A percentile compares a stretch with the other conserved stretches of the same genome.
phyloP scores from a whole-genome alignment of 2,888 invertebrate species.

The Epistrophe eligans region DNA sequence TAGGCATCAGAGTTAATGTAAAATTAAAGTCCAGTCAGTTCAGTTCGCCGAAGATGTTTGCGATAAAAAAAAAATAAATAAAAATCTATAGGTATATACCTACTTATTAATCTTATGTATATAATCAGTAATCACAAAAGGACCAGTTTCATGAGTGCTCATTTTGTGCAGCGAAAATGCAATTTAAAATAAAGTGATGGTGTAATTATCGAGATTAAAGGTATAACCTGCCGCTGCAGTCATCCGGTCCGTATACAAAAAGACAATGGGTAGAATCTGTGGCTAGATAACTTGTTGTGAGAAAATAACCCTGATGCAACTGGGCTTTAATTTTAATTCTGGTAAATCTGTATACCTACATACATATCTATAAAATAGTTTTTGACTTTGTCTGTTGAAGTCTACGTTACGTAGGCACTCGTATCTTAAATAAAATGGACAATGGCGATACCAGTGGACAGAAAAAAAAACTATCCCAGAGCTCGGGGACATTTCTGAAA shows the following conservation, averaged over 20 bases:
- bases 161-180: conserved; percentile 47
- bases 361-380: too few relatives aligned
- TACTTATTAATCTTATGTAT: background rate
- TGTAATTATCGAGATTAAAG: conserved; percentile 54
- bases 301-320: background rate
- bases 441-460: too few relatives aligned
- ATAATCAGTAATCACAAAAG: conserved; percentile 3
- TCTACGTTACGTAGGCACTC: too few relatives aligned
- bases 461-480: too few relatives aligned
- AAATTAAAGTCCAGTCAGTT: conserved; percentile 13
- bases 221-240: conserved; percentile 15
- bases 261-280: background rate
- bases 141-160: conserved; percentile 18
- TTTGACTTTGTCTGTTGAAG: too few relatives aligned
- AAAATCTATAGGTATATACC: background rate
- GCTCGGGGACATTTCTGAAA: too few relatives aligned
- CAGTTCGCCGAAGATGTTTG: conserved; percentile 5
- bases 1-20: conserved; percentile 17
- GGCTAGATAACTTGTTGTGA: conserved; percentile 23
- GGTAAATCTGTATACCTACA: too few relatives aligned
- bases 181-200: conserved; percentile 42
- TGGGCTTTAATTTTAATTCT: background rate
- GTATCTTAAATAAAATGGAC: too few relatives aligned
- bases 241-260: background rate
- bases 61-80: conserved; percentile 7